phyloP scores from a whole-genome alignment of 2,797 vertebrate genomes.

The Chiroxiphia lanceolata region DNA sequence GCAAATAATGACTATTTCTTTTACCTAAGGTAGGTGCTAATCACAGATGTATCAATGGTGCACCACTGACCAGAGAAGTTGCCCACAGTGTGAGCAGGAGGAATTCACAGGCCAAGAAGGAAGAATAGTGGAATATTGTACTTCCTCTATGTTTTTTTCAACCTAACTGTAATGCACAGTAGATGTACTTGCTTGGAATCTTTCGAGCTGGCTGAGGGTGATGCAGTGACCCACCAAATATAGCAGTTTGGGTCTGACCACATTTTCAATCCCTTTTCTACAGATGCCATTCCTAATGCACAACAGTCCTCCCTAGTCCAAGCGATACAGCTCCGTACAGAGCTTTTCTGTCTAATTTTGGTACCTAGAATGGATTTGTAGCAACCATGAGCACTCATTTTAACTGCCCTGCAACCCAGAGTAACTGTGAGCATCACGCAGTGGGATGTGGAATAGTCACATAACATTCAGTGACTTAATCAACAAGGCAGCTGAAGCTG shows the following conservation, averaged over 20 bases:
- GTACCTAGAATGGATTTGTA: neutral
- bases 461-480: neutral
- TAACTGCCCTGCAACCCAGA: neutral
- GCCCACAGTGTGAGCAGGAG: neutral
- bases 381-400: neutral
- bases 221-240: neutral
- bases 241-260: neutral
- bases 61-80: neutral
- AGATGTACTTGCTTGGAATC: neutral
- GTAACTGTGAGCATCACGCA: rapidly evolving
- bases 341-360: neutral
- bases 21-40: neutral
- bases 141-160: neutral
- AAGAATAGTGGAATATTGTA: neutral
- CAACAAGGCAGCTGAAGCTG: neutral
- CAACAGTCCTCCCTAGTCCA: neutral
- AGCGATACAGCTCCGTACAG: neutral
- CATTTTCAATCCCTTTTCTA: neutral
- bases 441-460: neutral
- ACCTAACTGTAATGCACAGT: neutral
- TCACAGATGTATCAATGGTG: neutral
- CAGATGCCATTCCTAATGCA: neutral
- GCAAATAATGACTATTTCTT: neutral
- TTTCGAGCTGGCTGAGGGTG: neutral
- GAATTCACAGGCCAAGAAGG: neutral